These are phyloP conservation scores for Hetaerina americana DNA, from an alignment of 1,140 invertebrate genomes.

Conservation along the genomic window DNA sequence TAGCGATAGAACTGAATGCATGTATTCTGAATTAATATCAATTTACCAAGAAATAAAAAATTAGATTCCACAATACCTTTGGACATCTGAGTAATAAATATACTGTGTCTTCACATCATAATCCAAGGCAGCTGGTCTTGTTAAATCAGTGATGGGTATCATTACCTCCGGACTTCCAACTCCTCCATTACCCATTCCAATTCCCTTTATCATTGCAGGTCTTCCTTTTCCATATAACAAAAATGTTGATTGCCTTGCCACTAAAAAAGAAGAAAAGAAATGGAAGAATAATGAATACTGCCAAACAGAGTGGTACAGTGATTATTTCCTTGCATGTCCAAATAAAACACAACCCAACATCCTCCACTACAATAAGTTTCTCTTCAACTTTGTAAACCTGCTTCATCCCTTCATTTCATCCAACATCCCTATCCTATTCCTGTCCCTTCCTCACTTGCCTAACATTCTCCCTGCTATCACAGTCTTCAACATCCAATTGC, in stretches of 20 bases:
- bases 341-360: no score
- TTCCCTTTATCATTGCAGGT: slow-evolving; percentile 48
- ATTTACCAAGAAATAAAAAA: not conserved
- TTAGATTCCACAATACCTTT: no score
- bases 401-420: no score
- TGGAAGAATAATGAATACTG: no score
- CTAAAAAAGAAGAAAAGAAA: slow-evolving; percentile 28
- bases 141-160: slow-evolving; percentile 49
- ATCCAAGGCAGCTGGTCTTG: slow-evolving; percentile 48
- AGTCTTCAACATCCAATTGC: no score
- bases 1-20: not conserved
- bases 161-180: slow-evolving; percentile 36
- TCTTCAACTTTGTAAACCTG: no score
- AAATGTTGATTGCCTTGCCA: slow-evolving; percentile 36
- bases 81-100: slow-evolving; percentile 56
- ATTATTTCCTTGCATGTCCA: no score
- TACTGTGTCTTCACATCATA: slow-evolving; percentile 46
- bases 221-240: slow-evolving; percentile 46
- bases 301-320: no score
- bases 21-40: not conserved
- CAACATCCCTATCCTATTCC: no score
- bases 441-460: no score
- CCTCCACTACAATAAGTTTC: no score
- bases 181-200: slow-evolving; percentile 28
- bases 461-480: no score